Conservation (phyloP, 1,140 invertebrate species). For the Pteromalus puparum region DNA sequence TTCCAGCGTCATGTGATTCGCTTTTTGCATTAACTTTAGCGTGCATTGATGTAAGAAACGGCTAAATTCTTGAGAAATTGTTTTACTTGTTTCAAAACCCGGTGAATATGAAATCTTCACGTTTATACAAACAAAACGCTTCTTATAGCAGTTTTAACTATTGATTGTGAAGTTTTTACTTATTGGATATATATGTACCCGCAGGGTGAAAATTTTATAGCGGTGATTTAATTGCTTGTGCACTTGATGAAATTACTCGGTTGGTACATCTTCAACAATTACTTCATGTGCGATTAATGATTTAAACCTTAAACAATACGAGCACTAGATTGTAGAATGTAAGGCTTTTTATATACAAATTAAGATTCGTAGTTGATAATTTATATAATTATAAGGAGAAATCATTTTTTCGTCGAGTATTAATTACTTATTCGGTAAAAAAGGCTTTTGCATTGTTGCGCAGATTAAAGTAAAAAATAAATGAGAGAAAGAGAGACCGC, state of each 20-base stretch:
- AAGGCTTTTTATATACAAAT: constrained; percentile 5
- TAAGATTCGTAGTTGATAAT: constrained; percentile 20
- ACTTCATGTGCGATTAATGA: background rate
- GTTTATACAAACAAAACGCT: background rate
- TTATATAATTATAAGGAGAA: constrained; percentile 1
- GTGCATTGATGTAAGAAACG: background rate
- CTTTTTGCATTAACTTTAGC: background rate
- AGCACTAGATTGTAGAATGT: background rate
- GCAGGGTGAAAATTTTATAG: background rate
- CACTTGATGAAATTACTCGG: too few relatives aligned
- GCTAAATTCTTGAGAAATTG: background rate
- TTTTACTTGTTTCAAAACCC: too few relatives aligned
- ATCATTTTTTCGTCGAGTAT: constrained; percentile 14
- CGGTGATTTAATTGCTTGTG: background rate
- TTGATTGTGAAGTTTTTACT: background rate
- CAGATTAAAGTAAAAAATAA: background rate
- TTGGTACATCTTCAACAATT: too few relatives aligned
- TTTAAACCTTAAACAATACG: background rate
- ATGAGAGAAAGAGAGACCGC: constrained; percentile 5
- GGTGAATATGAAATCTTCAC: background rate
- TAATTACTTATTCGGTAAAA: constrained; percentile 30
- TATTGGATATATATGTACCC: background rate
- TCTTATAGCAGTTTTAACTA: background rate
- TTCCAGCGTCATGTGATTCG: background rate
- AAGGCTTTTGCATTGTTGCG: constrained; percentile 25